A percentile compares a stretch with the other conserved stretches of the same genome.
phyloP scores from a whole-genome alignment of 2,888 invertebrate genomes.

The Eucera pruinosa region DNA sequence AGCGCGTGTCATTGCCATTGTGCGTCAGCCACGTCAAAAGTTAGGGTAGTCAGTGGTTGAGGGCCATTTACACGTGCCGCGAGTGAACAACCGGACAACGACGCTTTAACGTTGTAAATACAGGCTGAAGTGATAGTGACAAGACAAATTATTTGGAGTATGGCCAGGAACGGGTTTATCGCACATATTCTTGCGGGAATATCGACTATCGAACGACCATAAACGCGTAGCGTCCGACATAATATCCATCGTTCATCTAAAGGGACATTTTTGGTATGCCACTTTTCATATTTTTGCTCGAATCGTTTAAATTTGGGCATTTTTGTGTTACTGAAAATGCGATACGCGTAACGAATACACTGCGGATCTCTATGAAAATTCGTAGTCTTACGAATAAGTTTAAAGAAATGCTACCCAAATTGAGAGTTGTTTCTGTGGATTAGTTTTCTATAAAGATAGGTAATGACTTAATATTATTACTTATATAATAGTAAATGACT shows the following conservation, averaged over 20 bases:
- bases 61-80: slow-evolving; percentile 13
- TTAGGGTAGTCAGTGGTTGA: slow-evolving; percentile 22
- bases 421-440: too few relatives aligned
- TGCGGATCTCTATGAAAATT: too few relatives aligned
- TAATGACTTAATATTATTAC: too few relatives aligned
- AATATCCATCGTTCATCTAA: background rate
- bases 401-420: too few relatives aligned
- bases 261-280: background rate
- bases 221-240: slow-evolving; percentile 8
- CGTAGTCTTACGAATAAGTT: too few relatives aligned
- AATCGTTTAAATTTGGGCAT: background rate
- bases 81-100: slow-evolving; percentile 25
- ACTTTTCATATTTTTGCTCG: background rate
- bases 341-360: too few relatives aligned
- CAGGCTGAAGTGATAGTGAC: slow-evolving; percentile 18
- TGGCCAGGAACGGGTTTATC: slow-evolving; percentile 50
- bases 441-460: too few relatives aligned
- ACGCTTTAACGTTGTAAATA: slow-evolving; percentile 48
- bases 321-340: too few relatives aligned
- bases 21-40: background rate
- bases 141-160: slow-evolving; percentile 45
- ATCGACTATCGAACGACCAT: slow-evolving; percentile 6
- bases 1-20: background rate
- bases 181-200: slow-evolving; percentile 21
- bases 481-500: too few relatives aligned